These are phyloP conservation scores for Electrophaes corylata DNA, from an alignment of 2,888 invertebrate species.

Conservation along the genomic window DNA sequence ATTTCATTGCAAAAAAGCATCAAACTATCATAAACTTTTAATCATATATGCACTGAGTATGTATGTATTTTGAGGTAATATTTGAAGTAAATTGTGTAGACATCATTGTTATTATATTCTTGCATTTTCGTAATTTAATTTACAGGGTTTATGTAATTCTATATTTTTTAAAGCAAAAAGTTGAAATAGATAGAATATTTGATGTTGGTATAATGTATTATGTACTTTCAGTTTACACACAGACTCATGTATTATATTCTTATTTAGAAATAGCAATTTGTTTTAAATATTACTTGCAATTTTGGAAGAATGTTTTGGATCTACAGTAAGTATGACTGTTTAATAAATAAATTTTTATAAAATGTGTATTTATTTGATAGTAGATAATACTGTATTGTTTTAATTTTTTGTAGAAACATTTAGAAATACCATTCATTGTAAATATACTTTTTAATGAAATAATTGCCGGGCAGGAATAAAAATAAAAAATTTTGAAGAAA, in stretches of 20 bases:
- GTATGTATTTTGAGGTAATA: slow-evolving; percentile 54
- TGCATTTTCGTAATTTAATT: slow-evolving; percentile 22
- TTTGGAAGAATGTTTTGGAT: slow-evolving; percentile 51
- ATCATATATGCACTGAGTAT: slow-evolving; percentile 18
- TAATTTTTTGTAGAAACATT: background rate
- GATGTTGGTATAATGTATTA: background rate
- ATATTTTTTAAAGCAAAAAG: background rate
- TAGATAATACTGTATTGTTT: background rate
- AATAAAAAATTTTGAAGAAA: too few relatives aligned
- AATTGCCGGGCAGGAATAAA: too few relatives aligned
- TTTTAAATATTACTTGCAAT: slow-evolving; percentile 65
- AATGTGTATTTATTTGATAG: slow-evolving; percentile 22
- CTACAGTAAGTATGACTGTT: slow-evolving; percentile 66
- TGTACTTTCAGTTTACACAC: slow-evolving; percentile 19
- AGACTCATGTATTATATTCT: background rate
- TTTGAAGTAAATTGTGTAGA: slow-evolving; percentile 65
- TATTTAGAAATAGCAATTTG: slow-evolving; percentile 50
- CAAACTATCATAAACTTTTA: slow-evolving; percentile 11
- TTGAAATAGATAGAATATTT: background rate
- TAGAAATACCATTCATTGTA: background rate
- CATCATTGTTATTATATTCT: slow-evolving; percentile 17
- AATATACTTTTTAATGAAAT: too few relatives aligned
- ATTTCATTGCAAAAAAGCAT: too few relatives aligned
- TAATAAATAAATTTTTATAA: slow-evolving; percentile 56
- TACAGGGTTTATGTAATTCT: slow-evolving; percentile 8